These are phyloP conservation scores for Mastigias papua DNA, from an alignment of 30 jellyfish, hydroid and myxozoan species.

Conservation along the genomic window DNA sequence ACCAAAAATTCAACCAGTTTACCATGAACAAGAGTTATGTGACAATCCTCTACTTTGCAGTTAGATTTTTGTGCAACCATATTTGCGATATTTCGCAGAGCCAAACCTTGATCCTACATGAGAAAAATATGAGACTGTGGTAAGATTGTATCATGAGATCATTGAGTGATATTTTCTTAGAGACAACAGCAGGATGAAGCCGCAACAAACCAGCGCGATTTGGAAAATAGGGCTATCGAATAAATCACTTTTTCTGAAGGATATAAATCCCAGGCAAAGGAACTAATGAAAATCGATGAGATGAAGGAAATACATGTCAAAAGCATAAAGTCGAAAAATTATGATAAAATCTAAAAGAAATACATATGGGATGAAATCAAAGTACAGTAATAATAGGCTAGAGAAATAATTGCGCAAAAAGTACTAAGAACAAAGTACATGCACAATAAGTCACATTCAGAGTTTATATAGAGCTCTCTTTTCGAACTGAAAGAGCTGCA, in stretches of 20 bases:
- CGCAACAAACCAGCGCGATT: background rate
- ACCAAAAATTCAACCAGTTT: background rate
- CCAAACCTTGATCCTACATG: conserved; percentile 61
- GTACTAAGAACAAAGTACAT: too few species aligned
- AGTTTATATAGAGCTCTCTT: too few species aligned
- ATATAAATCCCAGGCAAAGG: background rate
- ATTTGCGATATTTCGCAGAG: conserved; percentile 39
- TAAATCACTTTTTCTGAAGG: background rate
- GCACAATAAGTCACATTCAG: too few species aligned
- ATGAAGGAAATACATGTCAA: too few species aligned
- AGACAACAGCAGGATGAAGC: too few species aligned
- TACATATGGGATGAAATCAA: too few species aligned
- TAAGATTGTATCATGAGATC: too few species aligned
- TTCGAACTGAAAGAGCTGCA: too few species aligned
- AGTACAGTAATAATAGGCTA: too few species aligned
- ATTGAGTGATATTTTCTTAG: background rate
- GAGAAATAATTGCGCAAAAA: too few species aligned
- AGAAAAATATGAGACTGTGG: background rate
- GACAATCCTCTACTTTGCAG: background rate
- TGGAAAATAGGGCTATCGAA: background rate
- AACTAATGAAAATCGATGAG: background rate
- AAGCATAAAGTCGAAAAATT: too few species aligned
- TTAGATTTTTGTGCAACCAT: conserved; percentile 28
- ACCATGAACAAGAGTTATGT: conserved; percentile 27
- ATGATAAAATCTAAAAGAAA: too few species aligned